Percentiles rank a stretch among this genome's conserved stretches.
phyloP scores from a whole-genome alignment of 2,888 invertebrate species.

The Chrysolina americana region DNA sequence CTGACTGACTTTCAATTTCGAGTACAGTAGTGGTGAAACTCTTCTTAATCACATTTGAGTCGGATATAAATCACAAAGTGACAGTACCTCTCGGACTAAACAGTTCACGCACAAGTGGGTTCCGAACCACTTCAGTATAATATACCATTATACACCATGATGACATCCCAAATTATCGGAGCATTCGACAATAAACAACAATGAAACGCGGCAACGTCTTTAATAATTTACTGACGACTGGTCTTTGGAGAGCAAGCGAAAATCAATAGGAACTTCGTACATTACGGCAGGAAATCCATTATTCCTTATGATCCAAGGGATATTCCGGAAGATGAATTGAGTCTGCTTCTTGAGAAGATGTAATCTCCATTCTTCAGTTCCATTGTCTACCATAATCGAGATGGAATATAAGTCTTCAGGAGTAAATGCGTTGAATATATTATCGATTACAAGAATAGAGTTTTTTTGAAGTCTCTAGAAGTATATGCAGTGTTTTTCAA shows the following conservation, averaged over 20 bases:
- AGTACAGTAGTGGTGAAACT: no score
- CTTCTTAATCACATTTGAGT: no score
- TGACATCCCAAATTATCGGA: neutral
- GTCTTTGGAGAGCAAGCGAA: neutral
- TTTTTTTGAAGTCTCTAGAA: no score
- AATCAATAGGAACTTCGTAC: neutral
- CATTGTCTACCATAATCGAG: neutral
- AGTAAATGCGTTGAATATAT: no score
- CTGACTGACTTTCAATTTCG: no score
- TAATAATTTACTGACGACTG: neutral
- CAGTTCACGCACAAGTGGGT: no score
- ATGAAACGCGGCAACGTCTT: neutral
- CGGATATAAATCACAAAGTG: no score
- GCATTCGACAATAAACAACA: neutral
- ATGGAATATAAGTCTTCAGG: neutral
- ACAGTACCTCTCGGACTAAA: no score
- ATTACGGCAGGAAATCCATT: slow-evolving; percentile 3
- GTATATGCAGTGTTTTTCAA: no score
- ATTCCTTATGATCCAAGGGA: neutral
- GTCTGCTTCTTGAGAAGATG: neutral
- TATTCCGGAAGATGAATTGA: neutral
- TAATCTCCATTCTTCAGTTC: neutral
- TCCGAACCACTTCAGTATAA: no score
- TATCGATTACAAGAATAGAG: no score
- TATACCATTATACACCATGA: no score